A percentile compares a stretch with the other conserved stretches of the same genome.
Evolutionary conservation across 2,113 vertebrate genomes (phyloP).

Genomic region (Prunella himalayana): DNA sequence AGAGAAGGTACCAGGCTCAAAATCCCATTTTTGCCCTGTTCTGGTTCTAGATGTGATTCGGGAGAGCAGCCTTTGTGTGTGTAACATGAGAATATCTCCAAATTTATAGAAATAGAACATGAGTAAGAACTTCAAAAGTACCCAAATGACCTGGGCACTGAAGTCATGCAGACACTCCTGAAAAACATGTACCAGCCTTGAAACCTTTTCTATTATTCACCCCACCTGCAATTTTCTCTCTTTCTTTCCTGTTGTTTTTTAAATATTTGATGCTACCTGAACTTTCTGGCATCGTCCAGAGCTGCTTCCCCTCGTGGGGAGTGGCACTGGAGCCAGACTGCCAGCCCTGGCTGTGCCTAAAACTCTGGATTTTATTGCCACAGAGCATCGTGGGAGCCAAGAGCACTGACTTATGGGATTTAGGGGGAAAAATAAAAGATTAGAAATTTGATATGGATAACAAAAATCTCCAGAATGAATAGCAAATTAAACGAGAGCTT

Average conservation of each 20-base stretch:
- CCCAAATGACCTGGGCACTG: constrained; percentile 11
- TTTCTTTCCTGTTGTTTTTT: background rate
- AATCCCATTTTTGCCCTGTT: background rate
- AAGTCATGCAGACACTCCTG: constrained; percentile 23
- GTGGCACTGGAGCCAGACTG: background rate
- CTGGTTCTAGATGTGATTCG: background rate
- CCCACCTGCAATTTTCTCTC: background rate
- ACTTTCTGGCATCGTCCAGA: background rate
- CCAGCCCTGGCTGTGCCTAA: background rate
- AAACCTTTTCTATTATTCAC: background rate
- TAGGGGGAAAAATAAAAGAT: background rate
- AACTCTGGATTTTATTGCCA: background rate
- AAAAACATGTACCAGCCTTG: background rate
- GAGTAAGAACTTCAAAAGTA: constrained; percentile 33
- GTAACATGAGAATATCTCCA: background rate
- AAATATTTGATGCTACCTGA: background rate
- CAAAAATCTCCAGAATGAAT: background rate
- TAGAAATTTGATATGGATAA: background rate
- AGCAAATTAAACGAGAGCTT: background rate
- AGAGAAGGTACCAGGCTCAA: background rate
- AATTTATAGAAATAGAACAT: background rate
- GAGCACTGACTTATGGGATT: background rate
- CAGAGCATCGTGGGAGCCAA: background rate
- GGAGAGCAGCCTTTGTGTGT: background rate
- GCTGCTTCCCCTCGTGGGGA: background rate